phyloP scores from a whole-genome alignment of 23 tunicate species.

The Corella eumyota region DNA sequence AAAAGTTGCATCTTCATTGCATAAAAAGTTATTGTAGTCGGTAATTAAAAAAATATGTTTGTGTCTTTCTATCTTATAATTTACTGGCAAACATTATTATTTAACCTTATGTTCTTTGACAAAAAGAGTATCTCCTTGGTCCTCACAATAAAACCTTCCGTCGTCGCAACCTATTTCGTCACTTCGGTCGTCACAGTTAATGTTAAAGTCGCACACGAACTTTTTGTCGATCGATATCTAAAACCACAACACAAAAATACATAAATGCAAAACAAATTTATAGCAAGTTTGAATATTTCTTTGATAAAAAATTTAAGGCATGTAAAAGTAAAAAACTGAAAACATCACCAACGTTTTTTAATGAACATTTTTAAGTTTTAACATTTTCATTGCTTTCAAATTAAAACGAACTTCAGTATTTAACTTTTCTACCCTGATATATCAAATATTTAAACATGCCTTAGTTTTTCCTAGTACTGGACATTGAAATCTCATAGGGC shows the following conservation, averaged over 20 bases:
- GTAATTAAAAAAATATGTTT: too few relatives aligned
- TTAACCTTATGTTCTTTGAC: constrained; percentile 11
- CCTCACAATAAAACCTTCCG: constrained; percentile 67
- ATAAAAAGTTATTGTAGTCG: too few relatives aligned
- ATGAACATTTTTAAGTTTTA: too few relatives aligned
- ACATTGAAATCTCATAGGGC: constrained; percentile 22
- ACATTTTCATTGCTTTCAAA: too few relatives aligned
- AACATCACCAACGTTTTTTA: too few relatives aligned
- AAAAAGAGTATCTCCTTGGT: constrained; percentile 24
- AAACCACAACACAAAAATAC: neutral
- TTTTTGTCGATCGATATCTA: constrained; percentile 51
- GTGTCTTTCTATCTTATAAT: too few relatives aligned
- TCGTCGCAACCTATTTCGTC: constrained; percentile 74
- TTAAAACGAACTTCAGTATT: too few relatives aligned
- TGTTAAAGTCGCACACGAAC: constrained; percentile 37
- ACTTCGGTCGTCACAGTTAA: constrained; percentile 55
- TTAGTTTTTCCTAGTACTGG: constrained; percentile 33
- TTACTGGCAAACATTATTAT: neutral
- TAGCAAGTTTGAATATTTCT: neutral
- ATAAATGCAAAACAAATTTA: neutral
- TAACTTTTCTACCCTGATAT: too few relatives aligned
- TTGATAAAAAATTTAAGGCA: neutral
- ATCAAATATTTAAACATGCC: constrained; percentile 11
- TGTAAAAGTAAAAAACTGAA: too few relatives aligned
- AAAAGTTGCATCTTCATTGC: too few relatives aligned